Evolutionary conservation across 1,140 invertebrate species (phyloP).

Genomic region (Bombus terrestris): DNA sequence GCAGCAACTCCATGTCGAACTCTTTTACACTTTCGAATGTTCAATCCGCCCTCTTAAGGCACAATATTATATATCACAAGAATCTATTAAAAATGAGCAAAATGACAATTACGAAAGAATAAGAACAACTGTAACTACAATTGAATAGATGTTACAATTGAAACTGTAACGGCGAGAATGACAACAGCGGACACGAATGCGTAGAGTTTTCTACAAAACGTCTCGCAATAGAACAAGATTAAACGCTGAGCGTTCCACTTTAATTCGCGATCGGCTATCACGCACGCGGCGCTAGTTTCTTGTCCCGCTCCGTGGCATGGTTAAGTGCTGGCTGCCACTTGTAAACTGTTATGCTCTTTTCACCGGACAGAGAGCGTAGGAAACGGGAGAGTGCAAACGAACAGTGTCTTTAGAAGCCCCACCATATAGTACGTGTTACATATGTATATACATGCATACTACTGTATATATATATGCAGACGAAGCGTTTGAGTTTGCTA

Average conservation of each 20-base stretch:
- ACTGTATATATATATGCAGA: neutral
- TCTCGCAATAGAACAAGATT: neutral
- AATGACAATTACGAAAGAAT: neutral
- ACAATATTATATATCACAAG: too few species aligned
- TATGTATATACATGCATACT: too few species aligned
- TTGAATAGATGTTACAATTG: too few species aligned
- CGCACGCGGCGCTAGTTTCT: slow-evolving; percentile 23
- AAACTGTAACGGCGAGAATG: neutral
- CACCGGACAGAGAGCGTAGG: slow-evolving; percentile 41
- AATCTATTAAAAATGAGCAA: neutral
- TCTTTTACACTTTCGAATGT: neutral
- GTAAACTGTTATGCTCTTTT: slow-evolving; percentile 65
- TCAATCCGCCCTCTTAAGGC: neutral
- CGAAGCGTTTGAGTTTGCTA: neutral
- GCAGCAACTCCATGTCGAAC: neutral
- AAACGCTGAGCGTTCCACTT: slow-evolving; percentile 16
- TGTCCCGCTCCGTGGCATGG: slow-evolving; percentile 27
- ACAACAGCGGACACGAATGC: neutral
- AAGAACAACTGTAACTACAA: neutral
- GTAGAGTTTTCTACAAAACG: neutral
- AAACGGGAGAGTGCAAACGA: slow-evolving; percentile 54
- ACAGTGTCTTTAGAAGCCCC: slow-evolving; percentile 22
- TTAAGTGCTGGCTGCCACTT: slow-evolving; percentile 59
- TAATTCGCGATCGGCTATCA: slow-evolving; percentile 18
- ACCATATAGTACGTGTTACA: neutral